Evolutionary conservation across 2,797 vertebrate species (phyloP), one percentile per base, ranked within the genome.

Genomic region (Pantherophis alleghaniensis): DNA sequence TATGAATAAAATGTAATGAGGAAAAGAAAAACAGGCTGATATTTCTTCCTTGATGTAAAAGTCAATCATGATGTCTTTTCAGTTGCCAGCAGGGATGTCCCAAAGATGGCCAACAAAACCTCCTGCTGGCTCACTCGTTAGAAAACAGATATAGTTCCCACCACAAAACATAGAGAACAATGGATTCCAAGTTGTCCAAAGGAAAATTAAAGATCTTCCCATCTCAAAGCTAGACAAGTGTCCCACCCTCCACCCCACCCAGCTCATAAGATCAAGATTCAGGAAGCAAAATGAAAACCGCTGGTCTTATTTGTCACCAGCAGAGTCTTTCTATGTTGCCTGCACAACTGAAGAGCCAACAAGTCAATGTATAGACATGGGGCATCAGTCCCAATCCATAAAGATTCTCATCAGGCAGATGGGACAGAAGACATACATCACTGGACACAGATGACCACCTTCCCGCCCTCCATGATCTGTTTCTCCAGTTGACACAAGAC

Each of bases 291-390:
- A 89, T 22, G 11, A 86, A 93, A 66, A 88, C 7, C 10, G 37
- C 91, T 95, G 94, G 94, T 92, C 94, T 94, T 94, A 90, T 95
- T 96, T 96, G 95, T 91, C 28, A 26, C 66, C 90, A 89, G 86
- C 57, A 66, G 90, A 91, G 69, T 93, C 87, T 69, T 91, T 51
- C 51, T 63, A 26, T 11, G 9, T 86, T 59, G 60, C 90, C 69
- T 83, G 93, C 87, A 88, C 66, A 83, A 56, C 47, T n/a, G 89
- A 90, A 83, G 89, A 32, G 83, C 92, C 9, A n/a, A 74, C 87
- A 26, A 87, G 61, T 87, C 14, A 32, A 12, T 6, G 53, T 59
- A 89, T 69, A 92, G 88, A 93, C 94, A 91, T 10, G 20, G 79
- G 61, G 32, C 83, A 92, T 69, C 37, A 53, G 92, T 93, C 87